phyloP scores from a whole-genome alignment of 2,888 invertebrate genomes.

The Fragum sueziense region DNA sequence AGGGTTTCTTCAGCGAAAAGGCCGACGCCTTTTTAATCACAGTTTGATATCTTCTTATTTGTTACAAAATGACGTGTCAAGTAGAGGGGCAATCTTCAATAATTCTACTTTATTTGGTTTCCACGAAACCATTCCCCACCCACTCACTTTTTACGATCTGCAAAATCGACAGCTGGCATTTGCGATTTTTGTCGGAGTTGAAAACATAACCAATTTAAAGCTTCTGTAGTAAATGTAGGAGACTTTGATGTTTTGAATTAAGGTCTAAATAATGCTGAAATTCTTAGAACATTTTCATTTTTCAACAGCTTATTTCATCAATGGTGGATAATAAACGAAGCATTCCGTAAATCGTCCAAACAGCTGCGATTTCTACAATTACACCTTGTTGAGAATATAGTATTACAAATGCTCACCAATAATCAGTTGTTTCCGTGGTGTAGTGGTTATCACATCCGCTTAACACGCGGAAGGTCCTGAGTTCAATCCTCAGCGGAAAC shows the following conservation, averaged over 20 bases:
- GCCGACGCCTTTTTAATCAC: too few relatives aligned
- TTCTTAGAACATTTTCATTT: too few relatives aligned
- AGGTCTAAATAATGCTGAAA: too few relatives aligned
- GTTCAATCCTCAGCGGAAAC: constrained; percentile 11
- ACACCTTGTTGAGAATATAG: too few relatives aligned
- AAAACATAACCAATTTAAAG: too few relatives aligned
- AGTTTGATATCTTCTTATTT: too few relatives aligned
- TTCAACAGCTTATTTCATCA: too few relatives aligned
- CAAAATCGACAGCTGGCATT: neutral
- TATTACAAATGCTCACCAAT: neutral
- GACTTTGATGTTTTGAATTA: too few relatives aligned
- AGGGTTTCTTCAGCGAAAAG: too few relatives aligned
- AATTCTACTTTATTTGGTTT: neutral
- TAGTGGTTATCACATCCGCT: constrained; percentile 19
- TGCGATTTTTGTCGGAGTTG: neutral
- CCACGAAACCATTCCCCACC: neutral
- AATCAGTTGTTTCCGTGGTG: constrained; percentile 7
- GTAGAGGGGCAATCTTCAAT: neutral
- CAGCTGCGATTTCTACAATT: neutral
- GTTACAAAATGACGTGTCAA: too few relatives aligned
- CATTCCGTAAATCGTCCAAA: neutral
- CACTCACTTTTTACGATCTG: neutral
- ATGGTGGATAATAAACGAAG: neutral
- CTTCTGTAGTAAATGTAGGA: too few relatives aligned
- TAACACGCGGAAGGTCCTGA: constrained; percentile 23